Conservation (phyloP, 2,888 invertebrate genomes). For the Microctonus hyperodae region DNA sequence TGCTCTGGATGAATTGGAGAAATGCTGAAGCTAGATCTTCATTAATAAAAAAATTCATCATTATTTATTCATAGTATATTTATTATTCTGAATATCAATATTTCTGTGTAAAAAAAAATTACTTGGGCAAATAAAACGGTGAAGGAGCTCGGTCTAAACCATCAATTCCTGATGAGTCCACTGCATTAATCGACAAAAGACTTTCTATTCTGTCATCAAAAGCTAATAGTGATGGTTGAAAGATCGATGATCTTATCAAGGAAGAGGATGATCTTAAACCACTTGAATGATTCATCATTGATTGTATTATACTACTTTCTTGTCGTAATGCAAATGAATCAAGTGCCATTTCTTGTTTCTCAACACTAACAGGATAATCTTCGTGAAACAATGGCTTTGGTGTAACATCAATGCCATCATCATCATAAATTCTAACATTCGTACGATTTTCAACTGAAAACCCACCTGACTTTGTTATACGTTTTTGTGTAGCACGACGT, state of each 20-base stretch:
- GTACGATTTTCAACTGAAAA: conserved; percentile 30
- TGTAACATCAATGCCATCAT: conserved; percentile 62
- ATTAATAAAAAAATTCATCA: neutral
- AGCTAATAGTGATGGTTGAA: conserved; percentile 28
- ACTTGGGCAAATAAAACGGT: conserved; percentile 52
- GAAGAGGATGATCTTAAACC: conserved; percentile 21
- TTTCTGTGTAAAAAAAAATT: conserved; percentile 11
- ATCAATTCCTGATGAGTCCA: conserved; percentile 21
- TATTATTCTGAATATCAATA: neutral
- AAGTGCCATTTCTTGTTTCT: conserved; percentile 48
- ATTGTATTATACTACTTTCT: conserved; percentile 29
- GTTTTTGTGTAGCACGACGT: conserved; percentile 20
- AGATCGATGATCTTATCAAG: conserved; percentile 36
- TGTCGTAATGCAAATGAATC: conserved; percentile 35
- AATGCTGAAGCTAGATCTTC: conserved; percentile 21
- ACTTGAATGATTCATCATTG: conserved; percentile 31
- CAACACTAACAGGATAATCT: conserved; percentile 52
- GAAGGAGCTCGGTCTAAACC: conserved; percentile 46
- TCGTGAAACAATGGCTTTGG: conserved; percentile 61
- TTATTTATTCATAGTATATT: neutral
- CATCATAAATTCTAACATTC: conserved; percentile 41
- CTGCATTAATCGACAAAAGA: conserved; percentile 40
- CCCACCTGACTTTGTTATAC: neutral
- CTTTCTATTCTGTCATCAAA: conserved; percentile 44
- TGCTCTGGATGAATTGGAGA: conserved; percentile 62